Conservation (phyloP, 2,888 invertebrate species). For the Spialia ferax region DNA sequence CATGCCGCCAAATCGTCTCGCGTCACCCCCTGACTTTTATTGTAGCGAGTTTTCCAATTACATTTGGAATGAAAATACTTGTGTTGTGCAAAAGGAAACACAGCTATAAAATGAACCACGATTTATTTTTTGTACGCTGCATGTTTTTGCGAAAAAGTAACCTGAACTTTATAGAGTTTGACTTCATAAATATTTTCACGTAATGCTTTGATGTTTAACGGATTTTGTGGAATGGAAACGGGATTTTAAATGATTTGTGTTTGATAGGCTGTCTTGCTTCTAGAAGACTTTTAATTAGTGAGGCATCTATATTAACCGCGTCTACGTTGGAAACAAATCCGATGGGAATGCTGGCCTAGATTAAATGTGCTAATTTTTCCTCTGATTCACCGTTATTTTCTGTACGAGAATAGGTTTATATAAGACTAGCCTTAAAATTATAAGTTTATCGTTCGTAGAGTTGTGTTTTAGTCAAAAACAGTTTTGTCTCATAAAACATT, state of each 20-base stretch:
- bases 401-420: too few species aligned
- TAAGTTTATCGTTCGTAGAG: too few species aligned
- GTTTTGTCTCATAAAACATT: too few species aligned
- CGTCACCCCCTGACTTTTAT: slow-evolving; percentile 67
- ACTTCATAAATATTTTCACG: not conserved
- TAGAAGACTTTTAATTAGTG: not conserved
- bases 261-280: slow-evolving; percentile 1
- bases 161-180: slow-evolving; percentile 1
- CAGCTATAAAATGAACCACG: slow-evolving; percentile 1
- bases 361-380: not conserved
- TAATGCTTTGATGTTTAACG: not conserved
- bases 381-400: not conserved
- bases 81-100: slow-evolving; percentile 33
- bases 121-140: slow-evolving; percentile 26
- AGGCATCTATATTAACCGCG: not conserved
- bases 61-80: slow-evolving; percentile 65
- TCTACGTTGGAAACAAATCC: not conserved
- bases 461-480: too few species aligned
- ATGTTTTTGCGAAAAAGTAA: slow-evolving; percentile 7
- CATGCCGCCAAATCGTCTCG: slow-evolving; percentile 58
- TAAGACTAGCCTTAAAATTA: too few species aligned
- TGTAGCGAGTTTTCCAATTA: slow-evolving; percentile 75
- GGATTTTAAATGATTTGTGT: slow-evolving; percentile 7
- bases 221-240: not conserved
- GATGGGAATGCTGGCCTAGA: slow-evolving; percentile 13